A percentile compares a stretch with the other conserved stretches of the same genome.
phyloP scores from a whole-genome alignment of 1,140 invertebrate species.

The Sycophila sp. region DNA sequence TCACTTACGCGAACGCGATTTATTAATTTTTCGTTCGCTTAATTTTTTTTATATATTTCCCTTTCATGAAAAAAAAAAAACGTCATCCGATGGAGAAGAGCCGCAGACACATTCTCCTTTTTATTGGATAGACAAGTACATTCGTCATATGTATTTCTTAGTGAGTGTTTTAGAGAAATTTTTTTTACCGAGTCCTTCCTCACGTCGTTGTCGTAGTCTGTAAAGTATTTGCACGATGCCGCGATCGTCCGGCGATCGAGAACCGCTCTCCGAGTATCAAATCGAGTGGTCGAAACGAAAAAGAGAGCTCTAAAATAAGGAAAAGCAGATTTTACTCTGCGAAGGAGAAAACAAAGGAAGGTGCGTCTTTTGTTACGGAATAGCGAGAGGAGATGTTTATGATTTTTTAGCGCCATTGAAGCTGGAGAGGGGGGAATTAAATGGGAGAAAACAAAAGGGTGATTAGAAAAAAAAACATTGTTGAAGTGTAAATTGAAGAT shows the following conservation, averaged over 20 bases:
- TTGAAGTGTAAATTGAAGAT: conserved; percentile 31
- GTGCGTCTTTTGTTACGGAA: conserved; percentile 46
- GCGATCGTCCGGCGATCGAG: conserved; percentile 8
- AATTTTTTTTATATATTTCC: conserved; percentile 12
- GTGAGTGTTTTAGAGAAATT: conserved; percentile 38
- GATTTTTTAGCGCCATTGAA: conserved; percentile 47
- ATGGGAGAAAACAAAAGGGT: conserved; percentile 35
- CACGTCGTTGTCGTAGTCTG: conserved; percentile 31
- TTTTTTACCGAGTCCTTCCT: conserved; percentile 39
- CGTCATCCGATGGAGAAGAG: conserved; percentile 12
- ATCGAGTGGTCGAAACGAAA: too few relatives aligned
- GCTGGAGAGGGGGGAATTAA: conserved; percentile 38
- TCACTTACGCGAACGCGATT: conserved; percentile 3
- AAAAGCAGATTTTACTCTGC: conserved; percentile 9
- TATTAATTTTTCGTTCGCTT: conserved; percentile 20
- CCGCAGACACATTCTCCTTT: conserved; percentile 18
- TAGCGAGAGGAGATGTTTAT: conserved; percentile 43
- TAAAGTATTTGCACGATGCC: conserved; percentile 33
- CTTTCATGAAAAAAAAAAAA: neutral
- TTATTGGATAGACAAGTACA: conserved; percentile 20
- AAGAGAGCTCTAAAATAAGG: conserved; percentile 17
- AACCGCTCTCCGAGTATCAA: conserved; percentile 20
- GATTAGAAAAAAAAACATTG: conserved; percentile 29
- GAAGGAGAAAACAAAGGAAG: neutral
- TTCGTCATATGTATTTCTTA: conserved; percentile 30